Evolutionary conservation across 1,140 invertebrate genomes (phyloP), one percentile per base, ranked within the genome.

Genomic region (Adelges cooleyi): DNA sequence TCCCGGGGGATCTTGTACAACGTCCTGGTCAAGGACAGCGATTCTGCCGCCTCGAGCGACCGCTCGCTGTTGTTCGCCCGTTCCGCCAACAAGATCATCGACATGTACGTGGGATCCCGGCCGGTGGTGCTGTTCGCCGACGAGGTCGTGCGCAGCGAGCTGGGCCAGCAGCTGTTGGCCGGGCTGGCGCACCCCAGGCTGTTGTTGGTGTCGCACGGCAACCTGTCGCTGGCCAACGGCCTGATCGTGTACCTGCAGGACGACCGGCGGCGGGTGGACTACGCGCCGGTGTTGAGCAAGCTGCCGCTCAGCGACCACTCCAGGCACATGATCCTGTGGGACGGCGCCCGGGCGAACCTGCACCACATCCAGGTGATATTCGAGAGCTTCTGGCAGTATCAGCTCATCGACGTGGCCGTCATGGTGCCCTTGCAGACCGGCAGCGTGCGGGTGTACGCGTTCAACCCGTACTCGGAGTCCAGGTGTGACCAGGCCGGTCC

Each of bases 301-400:
- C 5, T 62, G 25, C 56, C 56, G 25, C 20, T 42, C 40, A 62
- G 56, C 42, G 56, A 62, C 38, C 25, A 62, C 20, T 62, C 56
- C 25, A 17, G 56, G 25, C 56, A 62, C 17, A 62, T 62, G 56
- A 17, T 62, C 5, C 25, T 62, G 42, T 62, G 42, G 56, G 25
- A 20, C 11, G 56, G 9, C 10, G 18, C 2, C 11, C 51, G 52
- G 6, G 20, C 56, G 11, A 65, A 66, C 36, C 46, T 68, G 65
- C 49, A 65, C 22, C 65, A 44, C 8, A 68, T 68, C 10, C 67
- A 68, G 71, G 80, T 29, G 74, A 77, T 68, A 18, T 70, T 72
- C 25, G 69, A 71, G 36, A 56, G 66, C 9, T 70, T 71, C 44
- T 72, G 71, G 71, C 50, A 38, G 22, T 65, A 66, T 36, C 68